Evolutionary conservation across 2,888 invertebrate genomes (phyloP).

Genomic region (Agapostemon virescens): DNA sequence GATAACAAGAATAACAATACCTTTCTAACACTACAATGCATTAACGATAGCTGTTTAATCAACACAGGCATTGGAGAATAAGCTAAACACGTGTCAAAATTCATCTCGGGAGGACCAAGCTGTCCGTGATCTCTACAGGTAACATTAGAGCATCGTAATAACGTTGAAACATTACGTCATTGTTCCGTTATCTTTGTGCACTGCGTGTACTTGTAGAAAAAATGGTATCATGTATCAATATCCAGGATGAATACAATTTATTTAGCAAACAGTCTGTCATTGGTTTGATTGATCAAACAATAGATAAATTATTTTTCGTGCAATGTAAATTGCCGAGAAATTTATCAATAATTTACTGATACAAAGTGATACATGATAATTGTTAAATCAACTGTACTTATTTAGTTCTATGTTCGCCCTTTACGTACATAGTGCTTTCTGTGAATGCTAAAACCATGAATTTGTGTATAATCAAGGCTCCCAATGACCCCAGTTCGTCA

Average conservation of each 20-base stretch:
- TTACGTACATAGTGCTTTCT: conserved; percentile 55
- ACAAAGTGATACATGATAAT: conserved; percentile 55
- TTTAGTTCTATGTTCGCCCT: conserved; percentile 51
- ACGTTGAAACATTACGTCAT: conserved; percentile 46
- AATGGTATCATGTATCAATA: conserved; percentile 52
- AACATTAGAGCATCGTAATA: conserved; percentile 68
- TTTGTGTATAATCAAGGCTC: conserved; percentile 46
- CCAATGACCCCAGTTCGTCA: conserved; percentile 38
- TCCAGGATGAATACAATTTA: background rate
- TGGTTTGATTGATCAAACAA: background rate
- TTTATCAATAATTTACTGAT: background rate
- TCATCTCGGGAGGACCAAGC: conserved; percentile 79
- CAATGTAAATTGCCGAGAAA: background rate
- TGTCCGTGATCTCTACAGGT: conserved; percentile 79
- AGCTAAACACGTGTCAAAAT: conserved; percentile 78
- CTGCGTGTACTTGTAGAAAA: conserved; percentile 40
- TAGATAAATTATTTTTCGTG: background rate
- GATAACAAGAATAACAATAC: conserved; percentile 17
- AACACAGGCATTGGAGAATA: conserved; percentile 78
- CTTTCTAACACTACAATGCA: background rate
- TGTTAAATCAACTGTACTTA: conserved; percentile 55
- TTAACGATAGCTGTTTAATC: conserved; percentile 42
- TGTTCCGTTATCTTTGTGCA: conserved; percentile 45
- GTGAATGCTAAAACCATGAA: conserved; percentile 42
- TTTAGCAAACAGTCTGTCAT: background rate